Evolutionary conservation across 2,888 invertebrate genomes (phyloP).

Genomic region (Cataglyphis cursor): DNA sequence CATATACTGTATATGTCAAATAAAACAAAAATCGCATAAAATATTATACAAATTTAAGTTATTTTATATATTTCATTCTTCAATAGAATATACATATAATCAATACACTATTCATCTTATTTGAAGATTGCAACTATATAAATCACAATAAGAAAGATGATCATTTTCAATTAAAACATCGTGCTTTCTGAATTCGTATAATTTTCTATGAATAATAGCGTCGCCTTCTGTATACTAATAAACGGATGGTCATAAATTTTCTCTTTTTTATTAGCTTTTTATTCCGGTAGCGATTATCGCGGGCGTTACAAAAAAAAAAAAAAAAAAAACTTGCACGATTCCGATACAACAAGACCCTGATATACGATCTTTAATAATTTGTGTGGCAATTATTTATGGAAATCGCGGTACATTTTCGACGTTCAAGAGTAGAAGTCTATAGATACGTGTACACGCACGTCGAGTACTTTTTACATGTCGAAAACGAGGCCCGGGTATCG

Average conservation of each 20-base stretch:
- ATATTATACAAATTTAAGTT: not conserved
- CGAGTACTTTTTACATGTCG: constrained; percentile 9
- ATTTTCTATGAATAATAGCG: not conserved
- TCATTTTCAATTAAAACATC: not conserved
- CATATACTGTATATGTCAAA: not conserved
- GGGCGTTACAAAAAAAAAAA: not conserved
- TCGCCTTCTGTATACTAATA: constrained; percentile 4
- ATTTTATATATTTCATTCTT: not conserved
- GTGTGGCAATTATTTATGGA: constrained; percentile 26
- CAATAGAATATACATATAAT: not conserved
- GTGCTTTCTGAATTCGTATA: not conserved
- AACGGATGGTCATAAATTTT: not conserved
- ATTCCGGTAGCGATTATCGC: not conserved
- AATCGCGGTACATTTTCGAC: constrained; percentile 12
- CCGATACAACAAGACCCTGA: not conserved
- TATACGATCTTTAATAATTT: constrained; percentile 17
- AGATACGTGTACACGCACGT: not conserved
- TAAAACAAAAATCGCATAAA: not conserved
- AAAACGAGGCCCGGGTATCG: constrained; percentile 54
- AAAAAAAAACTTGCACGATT: not conserved
- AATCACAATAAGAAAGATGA: not conserved
- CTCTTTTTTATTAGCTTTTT: constrained; percentile 10
- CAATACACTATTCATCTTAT: not conserved
- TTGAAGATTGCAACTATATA: not conserved
- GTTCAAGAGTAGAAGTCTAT: constrained; percentile 5